Percentiles rank a stretch among this genome's conserved stretches.
These are phyloP conservation scores for Xylocampa areola DNA, from an alignment of 2,888 invertebrate genomes.

Conservation along the genomic window DNA sequence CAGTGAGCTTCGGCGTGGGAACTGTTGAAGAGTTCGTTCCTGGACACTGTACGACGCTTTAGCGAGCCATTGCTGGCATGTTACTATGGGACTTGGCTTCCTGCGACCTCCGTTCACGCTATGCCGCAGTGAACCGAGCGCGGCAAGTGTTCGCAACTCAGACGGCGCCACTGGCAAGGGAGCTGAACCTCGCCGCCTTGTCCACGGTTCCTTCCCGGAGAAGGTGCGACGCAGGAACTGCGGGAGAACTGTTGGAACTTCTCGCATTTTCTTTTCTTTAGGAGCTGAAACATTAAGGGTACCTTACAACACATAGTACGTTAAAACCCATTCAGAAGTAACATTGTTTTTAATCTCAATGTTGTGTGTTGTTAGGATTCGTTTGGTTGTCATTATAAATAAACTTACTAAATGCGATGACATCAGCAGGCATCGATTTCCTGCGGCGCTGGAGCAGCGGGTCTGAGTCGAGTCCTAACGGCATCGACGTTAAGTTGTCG, in stretches of 20 bases:
- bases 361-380: too few species aligned
- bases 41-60: constrained; percentile 66
- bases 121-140: constrained; percentile 63
- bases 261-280: constrained; percentile 74
- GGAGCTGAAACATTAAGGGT: constrained; percentile 59
- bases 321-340: background rate
- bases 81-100: constrained; percentile 64
- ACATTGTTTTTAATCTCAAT: too few species aligned
- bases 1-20: constrained; percentile 79
- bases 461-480: constrained; percentile 65
- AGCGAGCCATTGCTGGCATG: constrained; percentile 77
- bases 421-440: constrained; percentile 79
- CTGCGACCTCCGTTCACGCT: constrained; percentile 71
- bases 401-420: constrained; percentile 65
- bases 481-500: constrained; percentile 73
- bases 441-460: constrained; percentile 68
- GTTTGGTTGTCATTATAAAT: background rate
- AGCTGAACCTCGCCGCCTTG: constrained; percentile 78
- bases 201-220: constrained; percentile 70
- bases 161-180: constrained; percentile 73
- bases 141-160: constrained; percentile 67
- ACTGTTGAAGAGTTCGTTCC: constrained; percentile 59
- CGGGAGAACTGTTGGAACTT: constrained; percentile 67
- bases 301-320: background rate
- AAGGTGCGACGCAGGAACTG: constrained; percentile 71